Evolutionary conservation across 1,140 invertebrate species (phyloP).

Genomic region (Drosophila sp.): DNA sequence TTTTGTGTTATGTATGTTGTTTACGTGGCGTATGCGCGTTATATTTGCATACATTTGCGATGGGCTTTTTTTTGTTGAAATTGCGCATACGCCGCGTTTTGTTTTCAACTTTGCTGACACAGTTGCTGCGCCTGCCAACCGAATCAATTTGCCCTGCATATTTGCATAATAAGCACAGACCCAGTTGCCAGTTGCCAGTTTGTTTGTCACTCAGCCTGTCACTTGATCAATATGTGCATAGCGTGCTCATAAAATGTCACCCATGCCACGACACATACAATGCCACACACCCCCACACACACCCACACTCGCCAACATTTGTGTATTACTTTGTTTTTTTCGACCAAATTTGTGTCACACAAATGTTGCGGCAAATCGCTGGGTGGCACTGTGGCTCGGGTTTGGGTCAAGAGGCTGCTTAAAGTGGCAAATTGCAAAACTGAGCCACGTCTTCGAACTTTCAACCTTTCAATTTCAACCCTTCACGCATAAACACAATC

Average conservation of each 20-base stretch:
- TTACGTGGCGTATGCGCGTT: conserved; percentile 77
- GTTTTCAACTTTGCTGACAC: conserved; percentile 73
- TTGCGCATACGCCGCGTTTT: conserved; percentile 81
- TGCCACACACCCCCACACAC: not conserved
- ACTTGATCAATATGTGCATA: conserved; percentile 82
- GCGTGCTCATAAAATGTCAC: conserved; percentile 76
- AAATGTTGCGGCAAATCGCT: conserved; percentile 64
- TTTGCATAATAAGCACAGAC: conserved; percentile 76
- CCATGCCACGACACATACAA: too few species aligned
- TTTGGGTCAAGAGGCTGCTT: conserved; percentile 65
- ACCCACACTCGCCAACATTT: not conserved
- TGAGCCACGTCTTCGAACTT: conserved; percentile 51
- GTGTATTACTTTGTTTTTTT: conserved; percentile 76
- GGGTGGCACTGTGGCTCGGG: conserved; percentile 1
- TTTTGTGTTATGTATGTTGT: conserved; percentile 58
- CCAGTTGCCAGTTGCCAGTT: conserved; percentile 60
- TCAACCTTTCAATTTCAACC: conserved; percentile 47
- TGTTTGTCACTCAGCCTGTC: conserved; percentile 80
- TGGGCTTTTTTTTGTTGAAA: conserved; percentile 58
- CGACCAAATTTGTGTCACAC: conserved; percentile 66
- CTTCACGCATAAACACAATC: conserved; percentile 66
- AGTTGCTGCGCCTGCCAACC: conserved; percentile 52
- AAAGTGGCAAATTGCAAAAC: conserved; percentile 64
- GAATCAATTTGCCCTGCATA: conserved; percentile 77
- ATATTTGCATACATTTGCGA: conserved; percentile 78